Evolutionary conservation across 1,140 invertebrate species (phyloP).

Genomic region (Chymomyza costata): DNA sequence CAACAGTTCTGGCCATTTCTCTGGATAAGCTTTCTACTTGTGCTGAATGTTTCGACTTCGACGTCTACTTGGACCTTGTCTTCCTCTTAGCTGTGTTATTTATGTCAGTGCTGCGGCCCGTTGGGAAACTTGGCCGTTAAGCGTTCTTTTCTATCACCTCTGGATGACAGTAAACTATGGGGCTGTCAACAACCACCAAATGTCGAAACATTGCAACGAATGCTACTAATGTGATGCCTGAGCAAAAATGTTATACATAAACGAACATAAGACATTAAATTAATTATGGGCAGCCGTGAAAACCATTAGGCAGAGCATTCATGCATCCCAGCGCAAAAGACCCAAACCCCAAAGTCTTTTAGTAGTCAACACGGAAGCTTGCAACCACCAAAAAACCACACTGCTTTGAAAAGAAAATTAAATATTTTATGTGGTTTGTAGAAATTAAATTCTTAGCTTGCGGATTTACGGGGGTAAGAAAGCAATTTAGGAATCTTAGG

Average conservation of each 20-base stretch:
- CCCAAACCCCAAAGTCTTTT: constrained; percentile 8
- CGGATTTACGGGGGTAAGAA: too few species aligned
- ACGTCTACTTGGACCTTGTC: too few species aligned
- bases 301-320: constrained; percentile 22
- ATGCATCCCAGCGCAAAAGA: too few species aligned
- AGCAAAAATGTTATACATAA: constrained; percentile 36
- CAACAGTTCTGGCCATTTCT: constrained; percentile 59
- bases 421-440: too few species aligned
- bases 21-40: constrained; percentile 37
- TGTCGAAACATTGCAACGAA: constrained; percentile 17
- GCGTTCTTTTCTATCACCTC: too few species aligned
- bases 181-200: constrained; percentile 16
- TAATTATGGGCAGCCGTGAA: constrained; percentile 48
- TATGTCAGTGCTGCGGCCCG: constrained; percentile 39
- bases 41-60: too few species aligned
- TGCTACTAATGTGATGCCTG: constrained; percentile 5
- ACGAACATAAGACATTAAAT: constrained; percentile 48
- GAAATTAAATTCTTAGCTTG: too few species aligned
- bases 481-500: too few species aligned
- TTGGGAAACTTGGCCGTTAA: too few species aligned
- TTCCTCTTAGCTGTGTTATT: constrained; percentile 30
- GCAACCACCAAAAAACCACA: constrained; percentile 13
- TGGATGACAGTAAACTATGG: too few species aligned
- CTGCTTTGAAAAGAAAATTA: constrained; percentile 19
- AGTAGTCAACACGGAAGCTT: too few species aligned